Conservation (phyloP, 2,888 invertebrate species). For the Spicauda simplicius region DNA sequence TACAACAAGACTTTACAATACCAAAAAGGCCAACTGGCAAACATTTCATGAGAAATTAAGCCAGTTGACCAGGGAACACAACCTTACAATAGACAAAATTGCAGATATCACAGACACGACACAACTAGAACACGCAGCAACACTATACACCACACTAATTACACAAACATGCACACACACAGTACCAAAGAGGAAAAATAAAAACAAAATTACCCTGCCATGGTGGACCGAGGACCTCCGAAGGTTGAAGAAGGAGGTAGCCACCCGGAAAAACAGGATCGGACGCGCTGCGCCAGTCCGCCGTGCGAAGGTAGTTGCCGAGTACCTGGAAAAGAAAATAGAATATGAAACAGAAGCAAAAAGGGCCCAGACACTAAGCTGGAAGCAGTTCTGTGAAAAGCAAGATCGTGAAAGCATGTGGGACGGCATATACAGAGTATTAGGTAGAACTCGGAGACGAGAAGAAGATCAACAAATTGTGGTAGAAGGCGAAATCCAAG, state of each 20-base stretch:
- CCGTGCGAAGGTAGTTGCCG: not conserved
- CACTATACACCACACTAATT: not conserved
- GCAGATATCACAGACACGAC: too few relatives aligned
- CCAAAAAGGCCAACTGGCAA: too few relatives aligned
- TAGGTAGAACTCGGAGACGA: not conserved
- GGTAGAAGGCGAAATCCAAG: not conserved
- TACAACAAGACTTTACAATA: too few relatives aligned
- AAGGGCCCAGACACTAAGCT: not conserved
- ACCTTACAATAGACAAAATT: too few relatives aligned
- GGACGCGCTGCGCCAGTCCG: not conserved
- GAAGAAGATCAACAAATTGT: slow-evolving; percentile 1
- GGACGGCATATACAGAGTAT: slow-evolving; percentile 5
- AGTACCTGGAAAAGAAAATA: not conserved
- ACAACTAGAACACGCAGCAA: too few relatives aligned
- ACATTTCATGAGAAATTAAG: too few relatives aligned
- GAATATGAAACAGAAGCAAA: not conserved
- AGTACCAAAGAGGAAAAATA: not conserved
- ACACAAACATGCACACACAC: not conserved
- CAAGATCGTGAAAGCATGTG: not conserved
- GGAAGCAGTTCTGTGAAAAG: slow-evolving; percentile 7
- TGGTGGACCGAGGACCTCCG: slow-evolving; percentile 4
- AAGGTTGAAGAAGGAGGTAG: not conserved
- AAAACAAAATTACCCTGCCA: not conserved
- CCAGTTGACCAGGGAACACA: too few relatives aligned
- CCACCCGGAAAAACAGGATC: not conserved